These are phyloP conservation scores for Pachyuromys duprasi DNA, from an alignment of 2,797 vertebrate genomes.

Conservation along the genomic window DNA sequence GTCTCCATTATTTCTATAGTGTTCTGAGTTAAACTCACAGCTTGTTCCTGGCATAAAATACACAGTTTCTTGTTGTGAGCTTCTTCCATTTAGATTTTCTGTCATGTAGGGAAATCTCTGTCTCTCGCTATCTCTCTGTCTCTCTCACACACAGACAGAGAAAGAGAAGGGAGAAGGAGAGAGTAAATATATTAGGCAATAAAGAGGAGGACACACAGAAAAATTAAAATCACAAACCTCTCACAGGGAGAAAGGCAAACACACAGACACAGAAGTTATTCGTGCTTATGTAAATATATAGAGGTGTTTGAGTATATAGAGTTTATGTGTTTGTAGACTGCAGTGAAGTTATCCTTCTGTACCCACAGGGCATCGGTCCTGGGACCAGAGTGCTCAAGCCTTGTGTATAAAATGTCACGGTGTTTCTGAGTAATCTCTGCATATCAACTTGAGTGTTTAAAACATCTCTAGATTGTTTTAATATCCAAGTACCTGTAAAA, in stretches of 20 bases:
- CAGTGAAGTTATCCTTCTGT: background rate
- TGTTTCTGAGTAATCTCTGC: background rate
- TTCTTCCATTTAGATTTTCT: no score
- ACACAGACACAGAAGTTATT: background rate
- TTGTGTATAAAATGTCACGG: background rate
- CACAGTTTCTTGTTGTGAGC: accelerated
- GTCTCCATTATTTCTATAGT: background rate
- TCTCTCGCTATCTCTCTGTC: background rate
- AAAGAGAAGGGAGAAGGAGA: background rate
- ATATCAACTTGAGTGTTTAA: background rate
- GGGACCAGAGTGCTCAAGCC: background rate
- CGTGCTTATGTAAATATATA: background rate
- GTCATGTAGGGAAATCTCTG: background rate
- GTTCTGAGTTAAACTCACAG: background rate
- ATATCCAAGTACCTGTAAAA: background rate
- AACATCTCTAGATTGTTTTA: background rate
- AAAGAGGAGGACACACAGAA: no score
- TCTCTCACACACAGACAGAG: background rate
- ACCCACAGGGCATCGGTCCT: background rate
- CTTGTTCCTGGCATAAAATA: constrained; percentile 30
- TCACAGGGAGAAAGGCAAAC: background rate
- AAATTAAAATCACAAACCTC: background rate
- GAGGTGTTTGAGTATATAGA: background rate
- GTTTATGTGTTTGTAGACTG: background rate
- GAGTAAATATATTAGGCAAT: accelerated